These are phyloP conservation scores for Morone chrysops DNA, from an alignment of 2,113 vertebrate species.

Conservation along the genomic window DNA sequence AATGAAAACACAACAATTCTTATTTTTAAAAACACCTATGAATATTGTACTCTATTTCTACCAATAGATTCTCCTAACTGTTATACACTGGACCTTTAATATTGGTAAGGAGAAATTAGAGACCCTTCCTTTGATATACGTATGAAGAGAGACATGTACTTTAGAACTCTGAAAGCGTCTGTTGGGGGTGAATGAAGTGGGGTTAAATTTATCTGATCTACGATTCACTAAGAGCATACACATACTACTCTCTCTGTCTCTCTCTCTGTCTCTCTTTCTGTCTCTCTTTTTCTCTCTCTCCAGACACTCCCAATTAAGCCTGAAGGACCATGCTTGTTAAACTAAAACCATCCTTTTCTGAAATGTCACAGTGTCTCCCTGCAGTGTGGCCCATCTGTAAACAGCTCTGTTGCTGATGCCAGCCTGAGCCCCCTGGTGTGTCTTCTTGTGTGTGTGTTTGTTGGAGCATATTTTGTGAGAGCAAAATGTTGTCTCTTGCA, in stretches of 20 bases:
- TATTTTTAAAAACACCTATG: too few relatives aligned
- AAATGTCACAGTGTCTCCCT: slow-evolving; percentile 80
- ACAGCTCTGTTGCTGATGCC: slow-evolving; percentile 68
- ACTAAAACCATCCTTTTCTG: slow-evolving; percentile 77
- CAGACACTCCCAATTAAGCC: slow-evolving; percentile 77
- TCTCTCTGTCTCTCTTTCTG: slow-evolving; percentile 19
- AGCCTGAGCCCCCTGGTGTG: slow-evolving; percentile 52
- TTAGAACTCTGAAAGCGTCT: slow-evolving; percentile 28
- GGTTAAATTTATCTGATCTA: slow-evolving; percentile 56
- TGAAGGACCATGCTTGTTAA: slow-evolving; percentile 74
- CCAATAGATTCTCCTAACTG: too few relatives aligned
- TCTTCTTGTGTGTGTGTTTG: slow-evolving; percentile 59
- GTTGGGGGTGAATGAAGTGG: slow-evolving; percentile 48
- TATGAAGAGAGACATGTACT: slow-evolving; percentile 10
- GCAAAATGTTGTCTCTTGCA: slow-evolving; percentile 47
- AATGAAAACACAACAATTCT: too few relatives aligned
- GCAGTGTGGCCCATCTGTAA: slow-evolving; percentile 72
- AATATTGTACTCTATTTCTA: too few relatives aligned
- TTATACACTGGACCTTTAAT: too few relatives aligned
- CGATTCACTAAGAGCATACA: slow-evolving; percentile 1
- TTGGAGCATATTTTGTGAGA: slow-evolving; percentile 43
- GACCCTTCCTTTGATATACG: slow-evolving; percentile 7
- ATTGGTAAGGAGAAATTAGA: background rate
- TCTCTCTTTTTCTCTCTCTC: slow-evolving; percentile 26
- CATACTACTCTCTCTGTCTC: slow-evolving; percentile 4